Evolutionary conservation across 2,797 vertebrate species (phyloP).

Genomic region (Steatocranus sp.): DNA sequence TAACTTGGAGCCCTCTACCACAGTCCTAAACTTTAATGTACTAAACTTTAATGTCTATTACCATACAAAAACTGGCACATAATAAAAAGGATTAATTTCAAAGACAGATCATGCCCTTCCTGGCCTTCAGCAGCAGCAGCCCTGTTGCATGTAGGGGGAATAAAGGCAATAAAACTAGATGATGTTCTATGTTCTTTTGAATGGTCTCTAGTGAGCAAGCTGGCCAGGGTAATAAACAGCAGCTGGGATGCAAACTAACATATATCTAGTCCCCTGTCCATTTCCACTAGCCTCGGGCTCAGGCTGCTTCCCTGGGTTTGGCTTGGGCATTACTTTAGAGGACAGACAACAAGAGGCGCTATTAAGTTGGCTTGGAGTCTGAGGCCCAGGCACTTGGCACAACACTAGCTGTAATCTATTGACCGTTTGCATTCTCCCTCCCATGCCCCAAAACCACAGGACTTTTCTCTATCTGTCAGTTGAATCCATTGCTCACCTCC

Average conservation of each 20-base stretch:
- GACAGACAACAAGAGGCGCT: slow-evolving; percentile 73
- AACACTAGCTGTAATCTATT: slow-evolving; percentile 67
- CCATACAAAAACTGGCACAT: slow-evolving; percentile 18
- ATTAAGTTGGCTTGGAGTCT: slow-evolving; percentile 69
- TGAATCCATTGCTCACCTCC: slow-evolving; percentile 63
- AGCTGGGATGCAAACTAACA: slow-evolving; percentile 70
- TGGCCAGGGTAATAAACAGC: slow-evolving; percentile 66
- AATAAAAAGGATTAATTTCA: slow-evolving; percentile 33
- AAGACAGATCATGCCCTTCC: slow-evolving; percentile 5
- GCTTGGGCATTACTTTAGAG: slow-evolving; percentile 70
- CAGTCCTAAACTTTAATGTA: not conserved
- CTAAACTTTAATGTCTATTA: slow-evolving; percentile 3
- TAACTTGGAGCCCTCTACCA: not conserved
- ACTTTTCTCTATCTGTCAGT: slow-evolving; percentile 63
- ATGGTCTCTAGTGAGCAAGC: slow-evolving; percentile 60
- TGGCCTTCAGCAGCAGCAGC: slow-evolving; percentile 35
- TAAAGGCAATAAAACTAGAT: slow-evolving; percentile 57
- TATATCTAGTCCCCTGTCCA: slow-evolving; percentile 71
- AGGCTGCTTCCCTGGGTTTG: slow-evolving; percentile 57
- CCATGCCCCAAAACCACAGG: slow-evolving; percentile 62
- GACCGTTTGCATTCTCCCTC: slow-evolving; percentile 65
- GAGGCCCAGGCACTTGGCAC: slow-evolving; percentile 58
- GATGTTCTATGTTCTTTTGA: slow-evolving; percentile 61
- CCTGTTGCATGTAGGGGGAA: slow-evolving; percentile 35
- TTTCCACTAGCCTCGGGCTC: slow-evolving; percentile 69